phyloP scores from a whole-genome alignment of 2,797 vertebrate genomes.

The Coendou prehensilis region DNA sequence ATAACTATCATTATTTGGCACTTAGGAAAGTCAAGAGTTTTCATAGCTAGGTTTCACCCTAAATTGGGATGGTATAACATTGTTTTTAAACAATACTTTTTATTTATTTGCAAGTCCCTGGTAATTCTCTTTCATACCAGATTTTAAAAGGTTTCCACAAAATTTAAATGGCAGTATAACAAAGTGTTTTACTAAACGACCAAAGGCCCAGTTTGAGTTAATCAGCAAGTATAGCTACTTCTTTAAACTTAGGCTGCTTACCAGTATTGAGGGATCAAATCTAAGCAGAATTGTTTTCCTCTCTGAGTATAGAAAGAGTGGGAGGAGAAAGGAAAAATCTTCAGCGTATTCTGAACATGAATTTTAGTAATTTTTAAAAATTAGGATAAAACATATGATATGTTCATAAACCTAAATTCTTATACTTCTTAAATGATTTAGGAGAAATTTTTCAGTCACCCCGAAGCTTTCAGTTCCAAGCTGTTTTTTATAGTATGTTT shows the following conservation, averaged over 20 bases:
- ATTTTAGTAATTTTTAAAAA: conserved; percentile 55
- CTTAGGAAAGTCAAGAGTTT: conserved; percentile 48
- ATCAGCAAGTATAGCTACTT: background rate
- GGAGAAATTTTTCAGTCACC: background rate
- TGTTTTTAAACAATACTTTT: conserved; percentile 73
- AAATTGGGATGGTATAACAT: conserved; percentile 41
- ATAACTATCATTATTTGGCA: conserved; percentile 24
- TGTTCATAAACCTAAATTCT: conserved; percentile 11
- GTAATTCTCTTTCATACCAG: conserved; percentile 27
- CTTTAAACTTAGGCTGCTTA: background rate
- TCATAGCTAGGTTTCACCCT: conserved; percentile 73
- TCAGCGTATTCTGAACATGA: conserved; percentile 2
- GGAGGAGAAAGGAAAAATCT: background rate
- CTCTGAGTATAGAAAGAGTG: background rate
- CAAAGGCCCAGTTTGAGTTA: conserved; percentile 16
- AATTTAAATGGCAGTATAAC: conserved; percentile 51
- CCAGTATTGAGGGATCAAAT: background rate
- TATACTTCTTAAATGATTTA: conserved; percentile 29
- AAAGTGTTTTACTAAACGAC: conserved; percentile 61
- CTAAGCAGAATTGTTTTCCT: conserved; percentile 18
- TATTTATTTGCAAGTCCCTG: conserved; percentile 55
- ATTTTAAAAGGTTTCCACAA: conserved; percentile 69
- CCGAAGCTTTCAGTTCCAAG: background rate
- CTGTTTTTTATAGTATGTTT: background rate
- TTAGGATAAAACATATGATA: background rate